These are phyloP conservation scores for Cryptomyrus ogoouensis DNA, from an alignment of 2,113 vertebrate species.

Conservation along the genomic window DNA sequence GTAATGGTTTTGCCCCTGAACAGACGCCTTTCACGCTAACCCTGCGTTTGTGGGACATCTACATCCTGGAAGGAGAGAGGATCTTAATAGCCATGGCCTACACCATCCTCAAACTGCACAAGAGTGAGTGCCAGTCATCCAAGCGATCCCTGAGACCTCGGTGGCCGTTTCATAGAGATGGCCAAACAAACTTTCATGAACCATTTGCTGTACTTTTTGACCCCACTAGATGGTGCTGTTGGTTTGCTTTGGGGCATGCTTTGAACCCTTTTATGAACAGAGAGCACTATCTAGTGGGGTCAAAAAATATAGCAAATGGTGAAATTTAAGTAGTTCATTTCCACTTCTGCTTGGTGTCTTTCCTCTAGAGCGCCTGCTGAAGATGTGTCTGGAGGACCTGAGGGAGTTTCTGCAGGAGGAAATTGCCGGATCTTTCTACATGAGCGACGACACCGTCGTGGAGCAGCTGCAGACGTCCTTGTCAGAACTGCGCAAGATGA, in stretches of 20 bases:
- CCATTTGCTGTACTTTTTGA: not conserved
- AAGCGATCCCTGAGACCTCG: not conserved
- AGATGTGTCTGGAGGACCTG: conserved; percentile 72
- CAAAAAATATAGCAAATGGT: too few relatives aligned
- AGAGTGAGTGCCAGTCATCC: conserved; percentile 61
- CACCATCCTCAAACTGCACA: conserved; percentile 75
- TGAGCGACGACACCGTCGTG: conserved; percentile 64
- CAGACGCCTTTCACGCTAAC: conserved; percentile 82
- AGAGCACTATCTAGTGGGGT: too few relatives aligned
- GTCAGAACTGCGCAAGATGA: conserved; percentile 72
- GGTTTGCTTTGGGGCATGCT: not conserved
- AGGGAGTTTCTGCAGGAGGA: conserved; percentile 78
- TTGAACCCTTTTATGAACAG: not conserved
- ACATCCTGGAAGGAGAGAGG: conserved; percentile 76
- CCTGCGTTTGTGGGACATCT: conserved; percentile 78
- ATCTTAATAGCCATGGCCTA: conserved; percentile 73
- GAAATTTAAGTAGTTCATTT: not conserved
- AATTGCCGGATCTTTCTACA: conserved; percentile 60
- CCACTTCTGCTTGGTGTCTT: not conserved
- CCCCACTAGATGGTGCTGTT: not conserved
- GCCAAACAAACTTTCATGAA: not conserved
- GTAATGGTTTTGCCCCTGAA: conserved; percentile 5
- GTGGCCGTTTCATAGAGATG: not conserved
- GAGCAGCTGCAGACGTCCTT: conserved; percentile 69
- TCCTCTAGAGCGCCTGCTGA: conserved; percentile 65